Evolutionary conservation across 2,888 invertebrate genomes (phyloP).

Genomic region (Drosophila meridionalis): DNA sequence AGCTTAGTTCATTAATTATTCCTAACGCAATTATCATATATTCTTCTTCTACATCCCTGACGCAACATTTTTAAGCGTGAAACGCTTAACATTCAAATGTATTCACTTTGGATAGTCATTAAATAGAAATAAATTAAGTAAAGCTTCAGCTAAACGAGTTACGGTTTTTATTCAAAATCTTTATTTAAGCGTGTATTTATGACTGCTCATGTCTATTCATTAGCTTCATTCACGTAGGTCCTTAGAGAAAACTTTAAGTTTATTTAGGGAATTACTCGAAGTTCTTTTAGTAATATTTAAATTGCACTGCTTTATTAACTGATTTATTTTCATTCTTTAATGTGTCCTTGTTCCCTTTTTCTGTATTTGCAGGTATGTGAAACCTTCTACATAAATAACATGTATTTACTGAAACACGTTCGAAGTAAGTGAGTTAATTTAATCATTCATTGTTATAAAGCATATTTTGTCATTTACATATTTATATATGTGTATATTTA

Average conservation of each 20-base stretch:
- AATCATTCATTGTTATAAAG: not conserved
- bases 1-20: not conserved
- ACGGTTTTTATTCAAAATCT: not conserved
- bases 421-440: not conserved
- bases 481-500: not conserved
- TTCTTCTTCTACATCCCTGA: not conserved
- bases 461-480: not conserved
- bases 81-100: slow-evolving; percentile 25
- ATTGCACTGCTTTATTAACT: not conserved
- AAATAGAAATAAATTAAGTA: slow-evolving; percentile 2
- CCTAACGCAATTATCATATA: not conserved
- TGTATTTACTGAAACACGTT: not conserved
- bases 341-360: not conserved
- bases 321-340: not conserved
- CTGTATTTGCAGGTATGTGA: slow-evolving; percentile 18
- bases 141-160: slow-evolving; percentile 23
- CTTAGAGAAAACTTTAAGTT: not conserved
- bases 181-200: slow-evolving; percentile 13
- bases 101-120: slow-evolving; percentile 25
- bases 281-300: not conserved
- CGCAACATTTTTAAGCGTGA: not conserved
- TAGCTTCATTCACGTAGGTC: not conserved
- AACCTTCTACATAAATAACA: not conserved
- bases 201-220: slow-evolving; percentile 5
- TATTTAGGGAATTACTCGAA: not conserved